A percentile compares a stretch with the other conserved stretches of the same genome.
phyloP scores from a whole-genome alignment of 2,888 invertebrate genomes.

The Agrotis exclamationis region DNA sequence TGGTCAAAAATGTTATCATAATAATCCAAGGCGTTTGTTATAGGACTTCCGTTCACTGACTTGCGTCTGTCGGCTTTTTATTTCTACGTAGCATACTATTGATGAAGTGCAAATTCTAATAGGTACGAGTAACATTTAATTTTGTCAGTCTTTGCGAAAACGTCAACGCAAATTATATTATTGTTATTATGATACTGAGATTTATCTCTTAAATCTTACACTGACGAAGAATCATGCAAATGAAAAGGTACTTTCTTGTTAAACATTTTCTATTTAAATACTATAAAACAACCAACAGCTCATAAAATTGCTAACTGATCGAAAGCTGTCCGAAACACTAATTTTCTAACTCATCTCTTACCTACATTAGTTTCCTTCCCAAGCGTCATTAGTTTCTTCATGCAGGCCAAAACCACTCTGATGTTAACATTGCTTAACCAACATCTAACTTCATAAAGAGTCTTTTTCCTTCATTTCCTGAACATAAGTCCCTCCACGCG shows the following conservation, averaged over 20 bases:
- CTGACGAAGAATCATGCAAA: neutral
- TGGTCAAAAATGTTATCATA: slow-evolving; percentile 83
- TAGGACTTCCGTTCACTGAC: slow-evolving; percentile 77
- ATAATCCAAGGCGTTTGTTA: slow-evolving; percentile 80
- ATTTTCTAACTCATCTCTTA: neutral
- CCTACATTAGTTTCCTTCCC: neutral
- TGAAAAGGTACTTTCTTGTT: too few relatives aligned
- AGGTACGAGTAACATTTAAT: too few relatives aligned
- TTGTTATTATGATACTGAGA: too few relatives aligned
- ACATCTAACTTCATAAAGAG: slow-evolving; percentile 36
- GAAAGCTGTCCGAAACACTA: too few relatives aligned
- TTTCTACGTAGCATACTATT: neutral
- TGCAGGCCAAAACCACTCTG: neutral
- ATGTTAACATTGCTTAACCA: slow-evolving; percentile 21
- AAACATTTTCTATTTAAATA: too few relatives aligned
- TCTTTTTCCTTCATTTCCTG: slow-evolving; percentile 51
- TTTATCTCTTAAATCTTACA: too few relatives aligned
- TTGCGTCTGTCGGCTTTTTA: slow-evolving; percentile 18
- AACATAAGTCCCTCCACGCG: slow-evolving; percentile 61
- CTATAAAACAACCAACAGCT: too few relatives aligned
- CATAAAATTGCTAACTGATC: too few relatives aligned
- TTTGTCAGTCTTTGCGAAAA: too few relatives aligned
- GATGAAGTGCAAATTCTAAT: slow-evolving; percentile 15
- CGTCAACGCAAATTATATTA: too few relatives aligned
- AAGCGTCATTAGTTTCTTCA: neutral